Evolutionary conservation across 2,888 invertebrate species (phyloP), one percentile per base, ranked within the genome.

Genomic region (Harmothoe impar): DNA sequence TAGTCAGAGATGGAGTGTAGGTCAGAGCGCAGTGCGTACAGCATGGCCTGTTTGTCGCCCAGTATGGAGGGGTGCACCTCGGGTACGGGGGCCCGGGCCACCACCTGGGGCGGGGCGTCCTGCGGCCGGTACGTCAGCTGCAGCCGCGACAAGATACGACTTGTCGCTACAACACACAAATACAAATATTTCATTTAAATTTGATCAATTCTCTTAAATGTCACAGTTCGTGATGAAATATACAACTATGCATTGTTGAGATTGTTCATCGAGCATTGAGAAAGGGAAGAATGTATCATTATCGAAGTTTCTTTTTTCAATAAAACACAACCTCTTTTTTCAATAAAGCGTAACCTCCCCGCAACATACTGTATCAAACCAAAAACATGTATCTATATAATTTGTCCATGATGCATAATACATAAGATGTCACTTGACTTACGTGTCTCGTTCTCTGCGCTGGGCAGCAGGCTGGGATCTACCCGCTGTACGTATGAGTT

Each of bases 81-180:
- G 5, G 96, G 96, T 0, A 97, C 94, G 12, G 96, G 94, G 7
- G 96, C 96, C 29, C 96, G 96, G 62, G 96, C 95, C 33, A 96
- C 94, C 54, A 95, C 95, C 29, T 97, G 94, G 0, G 95, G 91
- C 0, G 98, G 97, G 0, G 97, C 96, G 0, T 96, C 94, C 91
- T 97, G 94, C 0, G 97, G 97, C 89, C 96, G 95, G 93, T 97
- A 97, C 93, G 97, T 97, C 62, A 93, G 92, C 43, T 92, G 89
- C 81, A 96, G 91, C 20, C 95, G 91, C 25, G 91, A 90, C 72
- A 94, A 77, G 31, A 95, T 94, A 52, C 94, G 92, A 78, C 93
- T 93, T 72, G 93, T 93, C 23, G 94, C 94, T 94, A 92, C 0
- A 91, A 29, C 7, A 77, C 7, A 77, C 10, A 62, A 25, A n/a